Conservation (phyloP, 2,797 vertebrate species). For the Craterocephalus amniculus region DNA sequence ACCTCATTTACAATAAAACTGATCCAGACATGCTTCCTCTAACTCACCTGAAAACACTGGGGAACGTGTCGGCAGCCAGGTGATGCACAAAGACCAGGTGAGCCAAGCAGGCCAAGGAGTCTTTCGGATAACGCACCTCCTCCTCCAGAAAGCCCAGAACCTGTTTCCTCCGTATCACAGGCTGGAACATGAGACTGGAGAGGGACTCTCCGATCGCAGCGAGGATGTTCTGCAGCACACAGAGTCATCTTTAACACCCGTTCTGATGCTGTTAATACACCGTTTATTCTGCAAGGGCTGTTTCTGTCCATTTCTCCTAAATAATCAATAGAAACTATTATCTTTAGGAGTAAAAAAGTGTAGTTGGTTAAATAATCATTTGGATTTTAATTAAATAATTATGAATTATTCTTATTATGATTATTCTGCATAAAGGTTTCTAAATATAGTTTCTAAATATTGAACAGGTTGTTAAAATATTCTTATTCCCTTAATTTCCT, state of each 20-base stretch:
- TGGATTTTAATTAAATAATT: too few relatives aligned
- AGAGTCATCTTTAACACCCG: not conserved
- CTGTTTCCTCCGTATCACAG: constrained; percentile 74
- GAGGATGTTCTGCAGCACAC: constrained; percentile 61
- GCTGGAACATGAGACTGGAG: constrained; percentile 73
- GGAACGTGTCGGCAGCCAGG: constrained; percentile 87
- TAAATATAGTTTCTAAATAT: too few relatives aligned
- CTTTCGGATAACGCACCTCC: constrained; percentile 85
- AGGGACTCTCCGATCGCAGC: constrained; percentile 76
- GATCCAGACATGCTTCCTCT: not conserved
- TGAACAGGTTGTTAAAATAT: too few relatives aligned
- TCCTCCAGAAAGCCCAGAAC: constrained; percentile 85
- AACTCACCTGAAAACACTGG: constrained; percentile 81
- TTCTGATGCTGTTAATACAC: not conserved
- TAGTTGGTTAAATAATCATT: too few relatives aligned
- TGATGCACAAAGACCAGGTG: constrained; percentile 93
- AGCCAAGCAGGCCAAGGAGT: constrained; percentile 90
- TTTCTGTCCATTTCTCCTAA: too few relatives aligned
- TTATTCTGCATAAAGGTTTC: too few relatives aligned
- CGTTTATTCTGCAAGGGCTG: too few relatives aligned
- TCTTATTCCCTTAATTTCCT: too few relatives aligned
- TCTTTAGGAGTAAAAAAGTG: too few relatives aligned
- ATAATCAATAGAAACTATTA: too few relatives aligned
- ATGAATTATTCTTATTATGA: too few relatives aligned
- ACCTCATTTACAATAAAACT: not conserved